Evolutionary conservation across 2,888 invertebrate genomes (phyloP).

Genomic region (Eremobia ochroleuca): DNA sequence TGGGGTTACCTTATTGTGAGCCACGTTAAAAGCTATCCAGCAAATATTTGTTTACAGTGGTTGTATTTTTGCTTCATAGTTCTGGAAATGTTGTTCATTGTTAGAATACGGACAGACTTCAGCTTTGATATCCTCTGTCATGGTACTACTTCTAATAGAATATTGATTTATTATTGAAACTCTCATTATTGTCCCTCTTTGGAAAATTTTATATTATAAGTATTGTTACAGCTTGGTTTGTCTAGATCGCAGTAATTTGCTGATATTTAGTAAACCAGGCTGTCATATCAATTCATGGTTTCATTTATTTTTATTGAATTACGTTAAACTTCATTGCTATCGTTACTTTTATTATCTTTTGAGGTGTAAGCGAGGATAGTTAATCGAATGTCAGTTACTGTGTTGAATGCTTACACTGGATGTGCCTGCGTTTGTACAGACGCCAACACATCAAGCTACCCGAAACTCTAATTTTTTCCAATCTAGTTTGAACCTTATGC

Average conservation of each 20-base stretch:
- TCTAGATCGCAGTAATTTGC: background rate
- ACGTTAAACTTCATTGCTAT: conserved; percentile 40
- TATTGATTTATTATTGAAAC: background rate
- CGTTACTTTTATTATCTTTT: conserved; percentile 57
- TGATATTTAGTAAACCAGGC: conserved; percentile 9
- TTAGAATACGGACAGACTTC: conserved; percentile 1
- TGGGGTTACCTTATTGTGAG: conserved; percentile 55
- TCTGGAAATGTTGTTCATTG: background rate
- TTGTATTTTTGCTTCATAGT: conserved; percentile 19
- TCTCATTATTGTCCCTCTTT: background rate
- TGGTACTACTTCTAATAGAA: background rate
- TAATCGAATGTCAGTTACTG: conserved; percentile 62
- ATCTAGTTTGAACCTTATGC: too few species aligned
- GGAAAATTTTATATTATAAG: background rate
- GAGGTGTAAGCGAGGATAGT: conserved; percentile 35
- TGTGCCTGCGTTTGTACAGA: conserved; percentile 26
- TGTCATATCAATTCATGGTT: conserved; percentile 16
- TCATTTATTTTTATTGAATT: conserved; percentile 36
- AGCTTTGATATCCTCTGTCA: too few species aligned
- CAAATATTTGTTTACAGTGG: conserved; percentile 38
- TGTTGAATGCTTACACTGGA: conserved; percentile 53
- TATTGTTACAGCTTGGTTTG: background rate
- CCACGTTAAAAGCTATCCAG: conserved; percentile 48
- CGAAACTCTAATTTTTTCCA: too few species aligned
- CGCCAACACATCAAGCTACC: too few species aligned